Conservation (phyloP, 37 sponge, comb jelly and placozoan genomes). For the Chondrilla cf. caribensis region DNA sequence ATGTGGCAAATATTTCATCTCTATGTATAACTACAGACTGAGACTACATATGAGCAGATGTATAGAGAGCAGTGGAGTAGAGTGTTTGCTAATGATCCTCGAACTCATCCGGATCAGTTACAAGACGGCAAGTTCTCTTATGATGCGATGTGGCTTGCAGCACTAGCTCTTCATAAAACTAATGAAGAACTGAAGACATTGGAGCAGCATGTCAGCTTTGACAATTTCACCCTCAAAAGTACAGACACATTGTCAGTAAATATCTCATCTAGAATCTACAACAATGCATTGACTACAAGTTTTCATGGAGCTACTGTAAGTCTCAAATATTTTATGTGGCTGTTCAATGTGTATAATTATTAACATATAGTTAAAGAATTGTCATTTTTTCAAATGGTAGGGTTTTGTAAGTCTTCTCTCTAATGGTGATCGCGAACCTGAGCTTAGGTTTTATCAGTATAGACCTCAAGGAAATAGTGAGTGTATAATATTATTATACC, state of each 20-base stretch:
- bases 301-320: slow-evolving; percentile 45
- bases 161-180: not conserved
- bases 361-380: not conserved
- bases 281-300: not conserved
- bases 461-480: too few relatives aligned
- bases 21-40: too few relatives aligned
- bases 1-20: too few relatives aligned
- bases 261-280: not conserved
- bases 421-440: slow-evolving; percentile 29
- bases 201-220: not conserved
- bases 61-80: too few relatives aligned
- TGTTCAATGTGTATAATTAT: too few relatives aligned
- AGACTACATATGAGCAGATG: too few relatives aligned
- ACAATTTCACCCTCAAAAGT: not conserved
- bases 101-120: too few relatives aligned
- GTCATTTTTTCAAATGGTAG: not conserved
- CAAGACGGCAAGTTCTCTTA: not conserved
- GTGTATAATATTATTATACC: too few relatives aligned
- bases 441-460: slow-evolving; percentile 50
- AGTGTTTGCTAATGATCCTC: too few relatives aligned
- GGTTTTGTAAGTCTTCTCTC: not conserved
- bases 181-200: not conserved
- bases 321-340: too few relatives aligned
- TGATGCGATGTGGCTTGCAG: slow-evolving; percentile 1
- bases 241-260: too few relatives aligned